phyloP scores from a whole-genome alignment of 2,888 invertebrate species.

The Chorisops tibialis region DNA sequence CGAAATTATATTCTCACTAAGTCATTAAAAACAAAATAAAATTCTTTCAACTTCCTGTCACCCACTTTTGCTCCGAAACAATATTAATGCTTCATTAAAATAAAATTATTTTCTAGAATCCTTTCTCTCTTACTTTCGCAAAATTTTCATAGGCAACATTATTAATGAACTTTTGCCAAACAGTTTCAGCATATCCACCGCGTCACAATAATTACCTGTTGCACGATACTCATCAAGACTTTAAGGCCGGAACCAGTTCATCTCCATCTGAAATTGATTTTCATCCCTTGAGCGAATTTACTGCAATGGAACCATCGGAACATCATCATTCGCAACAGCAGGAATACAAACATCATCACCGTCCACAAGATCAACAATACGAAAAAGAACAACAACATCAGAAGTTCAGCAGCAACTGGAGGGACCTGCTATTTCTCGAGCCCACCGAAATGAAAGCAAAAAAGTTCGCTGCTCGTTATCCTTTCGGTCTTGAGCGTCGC shows the following conservation, averaged over 20 bases:
- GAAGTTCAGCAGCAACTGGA: neutral
- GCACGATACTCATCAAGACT: constrained; percentile 17
- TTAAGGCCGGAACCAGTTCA: constrained; percentile 35
- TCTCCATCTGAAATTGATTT: constrained; percentile 36
- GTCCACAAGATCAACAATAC: constrained; percentile 4
- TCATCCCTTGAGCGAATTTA: constrained; percentile 35
- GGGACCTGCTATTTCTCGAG: neutral
- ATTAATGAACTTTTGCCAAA: constrained; percentile 15
- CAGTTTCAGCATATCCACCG: constrained; percentile 29
- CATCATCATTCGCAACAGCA: neutral
- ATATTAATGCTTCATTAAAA: too few species aligned
- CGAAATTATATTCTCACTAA: too few species aligned
- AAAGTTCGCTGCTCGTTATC: neutral
- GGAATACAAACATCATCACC: neutral
- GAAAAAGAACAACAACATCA: neutral
- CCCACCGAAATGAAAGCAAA: too few species aligned
- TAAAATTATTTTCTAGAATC: neutral
- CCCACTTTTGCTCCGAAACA: too few species aligned
- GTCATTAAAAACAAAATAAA: too few species aligned
- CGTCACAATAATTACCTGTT: constrained; percentile 15
- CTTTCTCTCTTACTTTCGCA: neutral
- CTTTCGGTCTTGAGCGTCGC: neutral
- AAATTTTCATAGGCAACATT: neutral
- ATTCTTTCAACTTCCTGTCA: too few species aligned
- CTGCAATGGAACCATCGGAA: neutral